Percentiles rank a stretch among this genome's conserved stretches.
phyloP scores from a whole-genome alignment of 1,140 invertebrate genomes.

The Drosophila pectinifera region DNA sequence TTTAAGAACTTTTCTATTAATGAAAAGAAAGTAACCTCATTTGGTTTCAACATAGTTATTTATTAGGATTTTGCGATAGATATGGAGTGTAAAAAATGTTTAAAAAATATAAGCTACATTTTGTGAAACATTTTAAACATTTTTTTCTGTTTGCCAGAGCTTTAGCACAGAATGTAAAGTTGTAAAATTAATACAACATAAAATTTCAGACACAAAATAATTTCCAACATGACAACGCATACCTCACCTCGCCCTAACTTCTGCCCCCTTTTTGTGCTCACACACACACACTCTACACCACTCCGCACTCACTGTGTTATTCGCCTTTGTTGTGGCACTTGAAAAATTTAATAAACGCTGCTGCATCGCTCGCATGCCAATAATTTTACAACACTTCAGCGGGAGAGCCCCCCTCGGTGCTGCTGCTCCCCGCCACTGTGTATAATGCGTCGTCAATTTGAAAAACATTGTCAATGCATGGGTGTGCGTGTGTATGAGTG shows the following conservation, averaged over 20 bases:
- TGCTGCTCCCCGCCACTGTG: too few species aligned
- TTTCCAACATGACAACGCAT: slow-evolving; percentile 46
- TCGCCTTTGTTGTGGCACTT: slow-evolving; percentile 62
- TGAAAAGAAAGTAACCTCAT: too few species aligned
- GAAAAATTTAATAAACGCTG: slow-evolving; percentile 80
- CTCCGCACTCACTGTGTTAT: slow-evolving; percentile 5
- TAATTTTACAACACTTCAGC: slow-evolving; percentile 60
- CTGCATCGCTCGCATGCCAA: slow-evolving; percentile 80
- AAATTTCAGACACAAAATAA: slow-evolving; percentile 52
- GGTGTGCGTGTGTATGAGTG: slow-evolving; percentile 29
- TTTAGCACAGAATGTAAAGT: slow-evolving; percentile 47
- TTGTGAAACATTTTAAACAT: slow-evolving; percentile 2
- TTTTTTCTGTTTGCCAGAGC: too few species aligned
- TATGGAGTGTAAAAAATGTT: too few species aligned
- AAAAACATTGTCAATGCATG: slow-evolving; percentile 76
- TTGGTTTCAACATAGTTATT: too few species aligned
- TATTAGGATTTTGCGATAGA: too few species aligned
- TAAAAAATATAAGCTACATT: neutral
- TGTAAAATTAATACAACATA: slow-evolving; percentile 78
- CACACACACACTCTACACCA: slow-evolving; percentile 3
- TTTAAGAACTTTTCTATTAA: too few species aligned
- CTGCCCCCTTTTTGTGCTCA: neutral
- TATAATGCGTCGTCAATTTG: slow-evolving; percentile 68
- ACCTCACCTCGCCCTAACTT: neutral
- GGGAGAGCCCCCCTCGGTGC: neutral